These are phyloP conservation scores for Tanaodytes sp. DNA, from an alignment of 2,888 invertebrate species.

Conservation along the genomic window DNA sequence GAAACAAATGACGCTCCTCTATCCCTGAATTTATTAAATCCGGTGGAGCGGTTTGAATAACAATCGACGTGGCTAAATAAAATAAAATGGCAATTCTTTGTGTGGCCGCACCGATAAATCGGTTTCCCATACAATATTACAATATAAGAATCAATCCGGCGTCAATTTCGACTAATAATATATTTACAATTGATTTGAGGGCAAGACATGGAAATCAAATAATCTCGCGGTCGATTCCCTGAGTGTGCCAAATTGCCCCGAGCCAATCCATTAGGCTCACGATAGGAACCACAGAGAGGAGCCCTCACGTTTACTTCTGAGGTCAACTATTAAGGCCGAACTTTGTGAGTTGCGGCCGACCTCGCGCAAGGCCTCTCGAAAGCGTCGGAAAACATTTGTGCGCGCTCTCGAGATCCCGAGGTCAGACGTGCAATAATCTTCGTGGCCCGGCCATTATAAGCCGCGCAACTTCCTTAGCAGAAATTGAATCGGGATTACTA, in stretches of 20 bases:
- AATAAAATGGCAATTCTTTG: slow-evolving; percentile 32
- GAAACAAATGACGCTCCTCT: not conserved
- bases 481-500: too few species aligned
- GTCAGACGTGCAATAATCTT: slow-evolving; percentile 65
- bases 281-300: slow-evolving; percentile 46
- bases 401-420: slow-evolving; percentile 55
- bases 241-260: slow-evolving; percentile 40
- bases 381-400: slow-evolving; percentile 41
- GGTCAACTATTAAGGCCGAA: slow-evolving; percentile 61
- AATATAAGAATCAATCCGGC: slow-evolving; percentile 47
- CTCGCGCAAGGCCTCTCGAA: slow-evolving; percentile 54
- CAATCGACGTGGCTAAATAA: slow-evolving; percentile 17
- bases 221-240: slow-evolving; percentile 45
- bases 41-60: slow-evolving; percentile 3
- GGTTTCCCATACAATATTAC: slow-evolving; percentile 43
- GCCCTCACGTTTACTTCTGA: slow-evolving; percentile 57
- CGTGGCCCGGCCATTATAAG: slow-evolving; percentile 66
- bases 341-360: slow-evolving; percentile 58
- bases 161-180: slow-evolving; percentile 50
- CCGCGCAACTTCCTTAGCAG: slow-evolving; percentile 56
- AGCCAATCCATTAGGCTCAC: slow-evolving; percentile 58
- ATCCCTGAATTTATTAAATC: slow-evolving; percentile 19
- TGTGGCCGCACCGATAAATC: slow-evolving; percentile 32
- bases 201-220: slow-evolving; percentile 50
- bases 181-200: slow-evolving; percentile 53